Evolutionary conservation across 2,113 vertebrate species (phyloP).

Genomic region (Nothobranchius kuhntae): DNA sequence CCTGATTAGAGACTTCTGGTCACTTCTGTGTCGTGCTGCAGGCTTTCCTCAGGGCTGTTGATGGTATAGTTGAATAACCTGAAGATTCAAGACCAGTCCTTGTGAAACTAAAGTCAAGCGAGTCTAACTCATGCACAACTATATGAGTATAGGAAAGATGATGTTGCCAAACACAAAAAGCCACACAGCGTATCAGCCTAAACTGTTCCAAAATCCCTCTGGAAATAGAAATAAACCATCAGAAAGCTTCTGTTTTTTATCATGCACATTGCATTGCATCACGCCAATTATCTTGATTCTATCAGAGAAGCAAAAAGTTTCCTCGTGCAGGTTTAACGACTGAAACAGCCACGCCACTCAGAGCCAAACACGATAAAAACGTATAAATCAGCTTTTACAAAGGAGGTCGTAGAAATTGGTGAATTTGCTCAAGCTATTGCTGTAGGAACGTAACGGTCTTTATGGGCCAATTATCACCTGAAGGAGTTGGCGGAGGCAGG

Average conservation of each 20-base stretch:
- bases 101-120: background rate
- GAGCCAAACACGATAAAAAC: conserved; percentile 59
- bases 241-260: conserved; percentile 42
- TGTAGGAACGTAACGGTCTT: conserved; percentile 72
- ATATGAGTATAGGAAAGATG: conserved; percentile 21
- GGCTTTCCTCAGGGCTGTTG: background rate
- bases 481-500: conserved; percentile 58
- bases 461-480: conserved; percentile 75
- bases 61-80: background rate
- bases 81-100: background rate
- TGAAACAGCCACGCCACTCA: conserved; percentile 45
- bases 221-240: conserved; percentile 61
- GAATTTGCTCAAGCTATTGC: conserved; percentile 54
- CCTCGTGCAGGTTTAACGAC: conserved; percentile 46
- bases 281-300: conserved; percentile 54
- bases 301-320: conserved; percentile 61
- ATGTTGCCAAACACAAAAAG: conserved; percentile 48
- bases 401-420: conserved; percentile 40
- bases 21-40: too few relatives aligned
- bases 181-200: conserved; percentile 30
- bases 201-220: conserved; percentile 41
- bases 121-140: background rate
- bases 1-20: too few relatives aligned
- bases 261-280: conserved; percentile 50
- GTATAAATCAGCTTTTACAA: conserved; percentile 53